Conservation (phyloP, 1,140 invertebrate species). For the Nomia melanderi region DNA sequence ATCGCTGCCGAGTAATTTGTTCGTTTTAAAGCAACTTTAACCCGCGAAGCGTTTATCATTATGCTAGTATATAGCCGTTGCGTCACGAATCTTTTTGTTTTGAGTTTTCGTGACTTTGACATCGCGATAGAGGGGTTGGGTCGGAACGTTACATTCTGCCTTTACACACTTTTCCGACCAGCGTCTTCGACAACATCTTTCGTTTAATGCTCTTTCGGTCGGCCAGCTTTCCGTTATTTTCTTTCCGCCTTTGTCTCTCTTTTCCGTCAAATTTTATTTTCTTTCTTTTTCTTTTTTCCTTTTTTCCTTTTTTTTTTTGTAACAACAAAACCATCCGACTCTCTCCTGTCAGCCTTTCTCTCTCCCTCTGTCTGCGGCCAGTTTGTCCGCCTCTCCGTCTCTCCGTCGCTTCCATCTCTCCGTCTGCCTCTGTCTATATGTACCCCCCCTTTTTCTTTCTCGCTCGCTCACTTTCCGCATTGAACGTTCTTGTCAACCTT, state of each 20-base stretch:
- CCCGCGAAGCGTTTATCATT: background rate
- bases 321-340: constrained; percentile 19
- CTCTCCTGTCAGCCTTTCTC: background rate
- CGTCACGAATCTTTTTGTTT: constrained; percentile 61
- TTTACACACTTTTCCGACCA: background rate
- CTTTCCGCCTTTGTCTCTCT: background rate
- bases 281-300: background rate
- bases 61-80: background rate
- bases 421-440: constrained; percentile 33
- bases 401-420: constrained; percentile 23
- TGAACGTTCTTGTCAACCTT: constrained; percentile 15
- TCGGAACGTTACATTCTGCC: background rate
- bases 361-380: background rate
- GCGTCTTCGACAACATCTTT: background rate
- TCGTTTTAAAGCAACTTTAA: background rate
- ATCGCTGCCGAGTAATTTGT: too few relatives aligned
- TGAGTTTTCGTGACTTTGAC: constrained; percentile 60
- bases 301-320: background rate
- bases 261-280: background rate
- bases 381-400: constrained; percentile 29
- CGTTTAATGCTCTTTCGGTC: background rate
- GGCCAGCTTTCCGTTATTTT: background rate
- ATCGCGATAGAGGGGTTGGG: constrained; percentile 47
- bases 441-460: constrained; percentile 5
- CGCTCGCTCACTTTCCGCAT: constrained; percentile 5